Base-by-base conservation (phyloP, 2,888 invertebrate species). In the Drosophila antonietae region DNA sequence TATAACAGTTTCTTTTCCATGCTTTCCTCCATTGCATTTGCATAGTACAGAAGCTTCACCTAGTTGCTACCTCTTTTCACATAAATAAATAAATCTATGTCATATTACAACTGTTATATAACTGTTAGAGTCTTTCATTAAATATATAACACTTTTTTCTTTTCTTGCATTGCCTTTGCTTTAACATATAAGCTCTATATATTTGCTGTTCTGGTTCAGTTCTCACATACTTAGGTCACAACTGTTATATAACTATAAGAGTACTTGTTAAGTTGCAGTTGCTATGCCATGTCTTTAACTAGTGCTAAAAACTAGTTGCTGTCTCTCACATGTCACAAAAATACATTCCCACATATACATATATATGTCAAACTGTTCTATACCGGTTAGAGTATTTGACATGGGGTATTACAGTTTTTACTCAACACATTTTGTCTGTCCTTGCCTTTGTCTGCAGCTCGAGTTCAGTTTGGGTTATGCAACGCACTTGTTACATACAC, bases 401-500 rank as follows among this genome's bases (percentile, higher is more conserved):
- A 15, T 31, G 31, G 23, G 33, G 35, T 44, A 20, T n/a, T 7
- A 20, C 37, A 33, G 44, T 52, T 43, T 58, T 44, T 46, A 4
- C 3, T 4, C 7, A 23, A 14, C n/a, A 37, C 20, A 5, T 44
- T 31, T 39, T 33, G 20, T 43, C 58, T 46, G 31, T 31, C 47
- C 18, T n/a, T 73, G 47, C 43, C 47, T 60, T 44, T 46, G 53
- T 52, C 44, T 52, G 28, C 31, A 2, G 28, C 14, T 20, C 18
- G 52, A 66, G 59, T 81, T 83, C 44, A 6, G 43, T 8, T 23
- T 31, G 58, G 69, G 64, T 81, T 83, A 88, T 83, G 83, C 69
- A 83, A 88, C 51, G 70, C 80, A 88, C 84, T 84, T 86, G 83
- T 86, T 83, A 88, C 87, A 79, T 70, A 77, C 85, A 87, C 84